Percentiles rank a stretch among this genome's conserved stretches.
Conservation (phyloP, 2,797 vertebrate genomes). For the Ateles fusciceps region DNA sequence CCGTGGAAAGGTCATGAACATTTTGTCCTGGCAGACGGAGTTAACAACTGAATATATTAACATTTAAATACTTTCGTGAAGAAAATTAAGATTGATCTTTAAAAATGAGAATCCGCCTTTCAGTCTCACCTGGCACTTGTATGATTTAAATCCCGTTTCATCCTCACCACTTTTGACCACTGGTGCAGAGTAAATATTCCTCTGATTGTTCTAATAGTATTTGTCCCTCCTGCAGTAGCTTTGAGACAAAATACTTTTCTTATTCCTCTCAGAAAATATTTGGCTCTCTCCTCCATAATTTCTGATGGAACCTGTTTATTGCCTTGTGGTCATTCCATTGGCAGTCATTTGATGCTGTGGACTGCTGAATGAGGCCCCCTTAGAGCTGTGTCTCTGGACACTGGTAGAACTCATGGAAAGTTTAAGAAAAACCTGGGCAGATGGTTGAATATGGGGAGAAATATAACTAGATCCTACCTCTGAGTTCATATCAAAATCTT, state of each 20-base stretch:
- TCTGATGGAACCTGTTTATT: constrained; percentile 71
- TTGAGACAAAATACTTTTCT: constrained; percentile 61
- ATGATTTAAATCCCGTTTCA: background rate
- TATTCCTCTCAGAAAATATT: constrained; percentile 64
- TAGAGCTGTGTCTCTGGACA: constrained; percentile 22
- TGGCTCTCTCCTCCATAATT: constrained; percentile 64
- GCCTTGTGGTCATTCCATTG: constrained; percentile 62
- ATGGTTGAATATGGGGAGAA: constrained; percentile 4
- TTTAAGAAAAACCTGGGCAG: constrained; percentile 28
- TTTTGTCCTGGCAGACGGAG: background rate
- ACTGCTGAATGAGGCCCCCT: constrained; percentile 26
- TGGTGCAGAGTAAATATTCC: constrained; percentile 29
- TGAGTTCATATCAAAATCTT: constrained; percentile 19
- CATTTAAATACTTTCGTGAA: background rate
- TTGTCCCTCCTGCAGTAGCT: constrained; percentile 19
- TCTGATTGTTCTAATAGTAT: constrained; percentile 9
- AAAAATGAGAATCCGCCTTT: background rate
- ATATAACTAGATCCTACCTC: background rate
- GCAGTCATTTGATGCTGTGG: constrained; percentile 57
- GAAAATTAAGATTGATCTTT: constrained; percentile 39
- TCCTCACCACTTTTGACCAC: background rate
- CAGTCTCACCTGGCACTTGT: background rate
- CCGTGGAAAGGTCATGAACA: background rate
- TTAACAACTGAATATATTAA: background rate
- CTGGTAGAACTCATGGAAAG: constrained; percentile 37